These are phyloP conservation scores for Troilus luridus DNA, from an alignment of 2,888 invertebrate genomes.

Conservation along the genomic window DNA sequence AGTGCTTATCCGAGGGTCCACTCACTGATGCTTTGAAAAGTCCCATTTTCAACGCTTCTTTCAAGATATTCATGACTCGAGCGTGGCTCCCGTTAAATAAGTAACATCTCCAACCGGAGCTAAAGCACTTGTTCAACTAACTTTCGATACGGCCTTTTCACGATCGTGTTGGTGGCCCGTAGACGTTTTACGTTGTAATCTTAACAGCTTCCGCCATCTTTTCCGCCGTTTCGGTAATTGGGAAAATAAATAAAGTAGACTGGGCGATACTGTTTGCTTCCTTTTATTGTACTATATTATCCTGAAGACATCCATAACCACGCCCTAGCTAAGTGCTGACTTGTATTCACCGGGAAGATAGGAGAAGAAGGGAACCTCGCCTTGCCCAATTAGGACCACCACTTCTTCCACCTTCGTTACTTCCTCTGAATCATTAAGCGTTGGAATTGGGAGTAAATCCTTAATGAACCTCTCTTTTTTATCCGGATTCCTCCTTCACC, in stretches of 20 bases:
- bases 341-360: not conserved
- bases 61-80: not conserved
- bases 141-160: not conserved
- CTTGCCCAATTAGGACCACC: not conserved
- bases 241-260: not conserved
- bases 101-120: not conserved
- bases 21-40: not conserved
- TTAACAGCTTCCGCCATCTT: not conserved
- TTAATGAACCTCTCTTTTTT: not conserved
- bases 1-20: not conserved
- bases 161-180: not conserved
- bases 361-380: not conserved
- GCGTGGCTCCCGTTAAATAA: not conserved
- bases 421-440: not conserved
- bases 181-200: not conserved
- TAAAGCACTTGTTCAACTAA: not conserved
- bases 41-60: not conserved
- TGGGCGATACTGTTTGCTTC: not conserved
- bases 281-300: not conserved
- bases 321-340: not conserved
- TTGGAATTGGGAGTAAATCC: not conserved
- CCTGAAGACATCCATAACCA: not conserved
- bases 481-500: not conserved
- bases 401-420: not conserved
- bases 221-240: not conserved